These are phyloP conservation scores for Motacilla tschutschensis DNA, from an alignment of 2,113 vertebrate genomes.

Conservation along the genomic window DNA sequence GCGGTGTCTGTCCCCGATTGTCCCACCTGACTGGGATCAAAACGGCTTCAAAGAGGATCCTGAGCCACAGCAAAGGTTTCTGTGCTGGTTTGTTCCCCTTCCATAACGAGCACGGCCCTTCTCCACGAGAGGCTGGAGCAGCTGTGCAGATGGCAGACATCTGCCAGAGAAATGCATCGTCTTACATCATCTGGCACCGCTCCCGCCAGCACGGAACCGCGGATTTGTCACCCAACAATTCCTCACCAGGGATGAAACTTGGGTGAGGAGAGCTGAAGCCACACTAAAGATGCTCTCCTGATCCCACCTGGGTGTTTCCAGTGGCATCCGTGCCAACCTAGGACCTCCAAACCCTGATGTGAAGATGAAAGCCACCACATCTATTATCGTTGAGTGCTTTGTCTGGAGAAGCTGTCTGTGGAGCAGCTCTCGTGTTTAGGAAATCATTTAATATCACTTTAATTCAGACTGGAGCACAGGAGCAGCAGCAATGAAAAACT, in stretches of 20 bases:
- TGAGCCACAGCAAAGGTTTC: neutral
- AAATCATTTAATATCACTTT: neutral
- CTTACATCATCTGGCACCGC: neutral
- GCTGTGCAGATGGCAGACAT: constrained; percentile 9
- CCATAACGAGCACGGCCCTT: neutral
- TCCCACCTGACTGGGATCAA: neutral
- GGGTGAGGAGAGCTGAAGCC: neutral
- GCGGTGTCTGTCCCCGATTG: neutral
- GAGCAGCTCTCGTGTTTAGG: neutral
- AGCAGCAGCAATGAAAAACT: neutral
- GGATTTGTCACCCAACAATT: neutral
- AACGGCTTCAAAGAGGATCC: neutral
- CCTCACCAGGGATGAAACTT: neutral
- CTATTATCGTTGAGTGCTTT: rapidly evolving
- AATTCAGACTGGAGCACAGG: neutral
- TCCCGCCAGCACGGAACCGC: neutral
- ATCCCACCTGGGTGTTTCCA: neutral
- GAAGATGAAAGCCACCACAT: neutral
- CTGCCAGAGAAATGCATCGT: neutral
- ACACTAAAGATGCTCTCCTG: neutral
- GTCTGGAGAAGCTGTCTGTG: rapidly evolving
- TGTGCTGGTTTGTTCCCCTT: neutral
- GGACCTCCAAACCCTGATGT: rapidly evolving
- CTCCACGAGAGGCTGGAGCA: neutral
- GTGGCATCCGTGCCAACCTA: neutral